phyloP scores from a whole-genome alignment of 2,888 invertebrate genomes.

The Aphodius granarius region DNA sequence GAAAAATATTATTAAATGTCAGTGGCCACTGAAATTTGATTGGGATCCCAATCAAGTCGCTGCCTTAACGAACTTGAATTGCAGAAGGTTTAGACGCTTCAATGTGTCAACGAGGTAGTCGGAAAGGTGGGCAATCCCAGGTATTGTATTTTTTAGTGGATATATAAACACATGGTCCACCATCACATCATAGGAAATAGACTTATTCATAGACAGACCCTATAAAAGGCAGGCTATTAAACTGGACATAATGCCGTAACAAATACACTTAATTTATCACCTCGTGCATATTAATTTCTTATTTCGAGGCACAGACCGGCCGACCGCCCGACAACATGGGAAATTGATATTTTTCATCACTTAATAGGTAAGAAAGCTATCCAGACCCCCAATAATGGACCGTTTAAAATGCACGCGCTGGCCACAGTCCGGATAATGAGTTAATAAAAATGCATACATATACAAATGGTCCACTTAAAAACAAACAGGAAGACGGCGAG shows the following conservation, averaged over 20 bases:
- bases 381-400: slow-evolving; percentile 11
- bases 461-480: slow-evolving; percentile 37
- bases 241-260: background rate
- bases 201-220: background rate
- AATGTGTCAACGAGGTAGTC: too few species aligned
- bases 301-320: background rate
- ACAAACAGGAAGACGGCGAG: slow-evolving; percentile 45
- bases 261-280: background rate
- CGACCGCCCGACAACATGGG: background rate
- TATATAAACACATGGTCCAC: too few species aligned
- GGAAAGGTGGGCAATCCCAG: too few species aligned
- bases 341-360: background rate
- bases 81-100: too few species aligned
- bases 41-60: too few species aligned
- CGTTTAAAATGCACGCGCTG: slow-evolving; percentile 20
- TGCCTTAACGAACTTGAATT: too few species aligned
- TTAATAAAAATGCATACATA: slow-evolving; percentile 47
- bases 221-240: background rate
- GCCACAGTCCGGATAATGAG: slow-evolving; percentile 39
- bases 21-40: too few species aligned
- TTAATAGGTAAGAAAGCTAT: background rate
- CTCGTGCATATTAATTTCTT: background rate
- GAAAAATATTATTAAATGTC: too few species aligned
- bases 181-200: background rate
- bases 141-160: too few species aligned